Base-by-base conservation (phyloP, 2,113 vertebrate species). In the Pithys albifrons region DNA sequence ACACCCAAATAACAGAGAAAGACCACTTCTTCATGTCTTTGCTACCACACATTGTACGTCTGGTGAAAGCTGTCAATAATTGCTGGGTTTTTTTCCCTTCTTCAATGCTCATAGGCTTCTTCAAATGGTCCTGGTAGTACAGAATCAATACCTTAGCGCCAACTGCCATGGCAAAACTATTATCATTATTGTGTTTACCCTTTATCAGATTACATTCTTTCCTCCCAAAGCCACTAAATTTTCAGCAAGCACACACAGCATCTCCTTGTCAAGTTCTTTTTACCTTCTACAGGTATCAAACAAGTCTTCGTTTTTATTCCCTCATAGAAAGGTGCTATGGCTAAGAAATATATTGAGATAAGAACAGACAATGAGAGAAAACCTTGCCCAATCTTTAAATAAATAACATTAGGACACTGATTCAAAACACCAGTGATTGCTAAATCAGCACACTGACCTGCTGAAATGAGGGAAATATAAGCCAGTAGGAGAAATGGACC, bases 121-220 rank as follows among this genome's bases (percentile, higher is more conserved):
- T 98, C 97, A 98, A 98, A 98, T 85, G 97, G 89, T 69, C 73
- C 76, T 88, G 69, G 92, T 96, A 89, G 94, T 89, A 94, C 75
- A 97, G 93, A 98, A 98, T 98, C 97, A 94, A 97, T 98, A 97
- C 35, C 87, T 95, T 88, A 97, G 97, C 71, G 94, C 96, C 97
- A 97, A 96, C 87, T 91, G 81, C 64, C 25, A 10, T 3, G 2
- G 89, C 74, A 97, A 95, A 97, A 95, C 88, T 95, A 93, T 97
- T 98, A 96, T 97, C 64, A 49, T 91, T 96, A 96, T 85, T 94
- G 91, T 91, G 54, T 96, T 97, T 97, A 95, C 86, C 79, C 59
- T 95, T 17, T 92, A 96, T 98, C 81, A 24, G 85, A 75, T 98
- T 98, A 96, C 96, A 90, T 35, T 77, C 66, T 93, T 94, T 97